These are phyloP conservation scores for Scelioninae gen. 2 DNA, from an alignment of 2,888 invertebrate genomes.

Conservation along the genomic window DNA sequence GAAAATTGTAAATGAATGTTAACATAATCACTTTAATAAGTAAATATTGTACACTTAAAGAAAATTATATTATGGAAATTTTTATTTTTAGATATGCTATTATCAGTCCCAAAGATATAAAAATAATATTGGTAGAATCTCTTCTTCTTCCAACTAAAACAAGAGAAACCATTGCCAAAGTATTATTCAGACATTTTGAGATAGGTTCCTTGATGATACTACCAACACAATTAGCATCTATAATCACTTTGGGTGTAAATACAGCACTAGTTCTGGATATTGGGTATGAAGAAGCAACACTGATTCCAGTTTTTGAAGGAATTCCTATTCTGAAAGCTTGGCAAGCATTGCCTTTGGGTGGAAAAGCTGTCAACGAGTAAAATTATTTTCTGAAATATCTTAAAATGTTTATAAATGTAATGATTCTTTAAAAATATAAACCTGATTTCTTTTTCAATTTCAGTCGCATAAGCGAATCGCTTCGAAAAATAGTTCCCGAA, in stretches of 20 bases:
- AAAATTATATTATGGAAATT: not conserved
- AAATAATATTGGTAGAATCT: slow-evolving; percentile 94
- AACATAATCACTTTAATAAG: too few relatives aligned
- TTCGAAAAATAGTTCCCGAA: slow-evolving; percentile 62
- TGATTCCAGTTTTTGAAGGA: slow-evolving; percentile 91
- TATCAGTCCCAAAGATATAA: slow-evolving; percentile 94
- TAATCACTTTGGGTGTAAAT: slow-evolving; percentile 88
- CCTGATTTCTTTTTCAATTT: slow-evolving; percentile 21
- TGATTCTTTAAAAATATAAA: not conserved
- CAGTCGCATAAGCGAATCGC: slow-evolving; percentile 65
- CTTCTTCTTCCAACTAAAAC: slow-evolving; percentile 88
- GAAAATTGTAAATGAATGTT: too few relatives aligned
- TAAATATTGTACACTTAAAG: too few relatives aligned
- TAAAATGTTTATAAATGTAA: not conserved
- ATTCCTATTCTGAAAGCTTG: slow-evolving; percentile 90
- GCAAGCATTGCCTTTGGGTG: slow-evolving; percentile 88
- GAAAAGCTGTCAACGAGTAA: slow-evolving; percentile 83
- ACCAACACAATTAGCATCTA: slow-evolving; percentile 89
- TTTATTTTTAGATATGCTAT: slow-evolving; percentile 83
- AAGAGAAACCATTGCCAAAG: slow-evolving; percentile 91
- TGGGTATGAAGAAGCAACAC: slow-evolving; percentile 88
- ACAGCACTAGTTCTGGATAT: slow-evolving; percentile 91
- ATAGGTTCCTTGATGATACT: slow-evolving; percentile 85
- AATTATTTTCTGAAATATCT: slow-evolving; percentile 60
- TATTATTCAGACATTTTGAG: slow-evolving; percentile 95